A percentile compares a stretch with the other conserved stretches of the same genome.
Evolutionary conservation across 2,888 invertebrate genomes (phyloP).

Genomic region (Ceratothoa steindachneri): DNA sequence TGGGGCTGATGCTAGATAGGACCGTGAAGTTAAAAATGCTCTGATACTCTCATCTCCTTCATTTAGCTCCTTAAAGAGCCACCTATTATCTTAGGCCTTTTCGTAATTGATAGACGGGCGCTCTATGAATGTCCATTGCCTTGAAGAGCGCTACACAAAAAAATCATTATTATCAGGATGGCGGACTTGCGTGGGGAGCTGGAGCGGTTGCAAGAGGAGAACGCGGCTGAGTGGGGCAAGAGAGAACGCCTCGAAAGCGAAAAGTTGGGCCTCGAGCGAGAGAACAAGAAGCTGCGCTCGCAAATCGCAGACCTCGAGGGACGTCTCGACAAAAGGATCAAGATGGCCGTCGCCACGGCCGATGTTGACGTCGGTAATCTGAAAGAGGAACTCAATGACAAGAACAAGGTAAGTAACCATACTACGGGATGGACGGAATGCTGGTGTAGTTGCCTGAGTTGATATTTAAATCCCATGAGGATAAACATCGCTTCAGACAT

Average conservation of each 20-base stretch:
- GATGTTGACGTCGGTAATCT: slow-evolving; percentile 58
- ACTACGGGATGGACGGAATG: not conserved
- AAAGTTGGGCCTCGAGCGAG: slow-evolving; percentile 77
- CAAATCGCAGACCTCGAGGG: slow-evolving; percentile 70
- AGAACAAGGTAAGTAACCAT: slow-evolving; percentile 24
- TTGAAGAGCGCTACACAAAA: too few relatives aligned
- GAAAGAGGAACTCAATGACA: slow-evolving; percentile 34
- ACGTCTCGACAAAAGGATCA: slow-evolving; percentile 58
- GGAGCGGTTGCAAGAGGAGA: slow-evolving; percentile 83
- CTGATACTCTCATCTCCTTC: too few relatives aligned
- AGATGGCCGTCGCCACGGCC: slow-evolving; percentile 55
- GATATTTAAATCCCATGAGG: not conserved
- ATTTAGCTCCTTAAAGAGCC: too few relatives aligned
- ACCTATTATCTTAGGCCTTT: too few relatives aligned
- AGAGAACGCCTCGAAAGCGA: slow-evolving; percentile 85
- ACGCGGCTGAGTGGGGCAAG: slow-evolving; percentile 89
- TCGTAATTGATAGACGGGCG: too few relatives aligned
- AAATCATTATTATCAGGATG: too few relatives aligned
- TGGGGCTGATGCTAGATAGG: too few relatives aligned
- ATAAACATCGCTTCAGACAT: not conserved
- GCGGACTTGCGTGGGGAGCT: slow-evolving; percentile 57
- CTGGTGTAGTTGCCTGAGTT: not conserved
- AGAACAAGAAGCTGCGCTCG: slow-evolving; percentile 73
- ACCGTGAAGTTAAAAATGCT: too few relatives aligned
- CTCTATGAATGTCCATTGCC: too few relatives aligned